Conservation (phyloP, 2,113 vertebrate species). For the Brachionichthys hirsutus region DNA sequence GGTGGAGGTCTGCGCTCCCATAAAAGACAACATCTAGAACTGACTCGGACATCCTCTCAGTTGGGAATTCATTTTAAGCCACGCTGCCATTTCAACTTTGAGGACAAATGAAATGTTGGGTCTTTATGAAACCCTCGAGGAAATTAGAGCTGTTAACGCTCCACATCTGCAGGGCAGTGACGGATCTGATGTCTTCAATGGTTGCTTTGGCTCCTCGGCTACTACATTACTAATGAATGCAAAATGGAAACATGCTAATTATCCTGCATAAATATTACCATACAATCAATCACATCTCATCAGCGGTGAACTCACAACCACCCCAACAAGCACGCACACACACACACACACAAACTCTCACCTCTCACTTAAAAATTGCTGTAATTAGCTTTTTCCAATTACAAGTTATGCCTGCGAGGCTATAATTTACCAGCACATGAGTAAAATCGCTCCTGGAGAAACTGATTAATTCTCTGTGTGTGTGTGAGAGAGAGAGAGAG, state of each 20-base stretch:
- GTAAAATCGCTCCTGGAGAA: conserved; percentile 34
- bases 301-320: conserved; percentile 25
- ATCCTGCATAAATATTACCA: conserved; percentile 39
- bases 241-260: conserved; percentile 46
- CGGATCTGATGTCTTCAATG: too few species aligned
- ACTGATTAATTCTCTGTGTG: conserved; percentile 21
- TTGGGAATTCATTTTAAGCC: conserved; percentile 21
- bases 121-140: neutral
- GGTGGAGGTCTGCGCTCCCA: too few species aligned
- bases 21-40: too few species aligned
- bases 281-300: conserved; percentile 37
- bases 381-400: too few species aligned
- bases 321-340: neutral
- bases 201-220: too few species aligned
- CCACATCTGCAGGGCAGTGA: too few species aligned
- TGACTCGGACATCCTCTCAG: too few species aligned
- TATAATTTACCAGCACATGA: conserved; percentile 33
- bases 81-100: conserved; percentile 65
- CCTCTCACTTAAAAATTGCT: too few species aligned
- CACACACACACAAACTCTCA: neutral
- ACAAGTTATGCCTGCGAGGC: too few species aligned
- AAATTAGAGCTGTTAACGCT: too few species aligned
- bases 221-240: conserved; percentile 16
- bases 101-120: conserved; percentile 23
- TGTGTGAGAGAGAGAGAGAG: conserved; percentile 12